These are phyloP conservation scores for Pararge aegeria DNA, from an alignment of 1,140 invertebrate species.

Conservation along the genomic window DNA sequence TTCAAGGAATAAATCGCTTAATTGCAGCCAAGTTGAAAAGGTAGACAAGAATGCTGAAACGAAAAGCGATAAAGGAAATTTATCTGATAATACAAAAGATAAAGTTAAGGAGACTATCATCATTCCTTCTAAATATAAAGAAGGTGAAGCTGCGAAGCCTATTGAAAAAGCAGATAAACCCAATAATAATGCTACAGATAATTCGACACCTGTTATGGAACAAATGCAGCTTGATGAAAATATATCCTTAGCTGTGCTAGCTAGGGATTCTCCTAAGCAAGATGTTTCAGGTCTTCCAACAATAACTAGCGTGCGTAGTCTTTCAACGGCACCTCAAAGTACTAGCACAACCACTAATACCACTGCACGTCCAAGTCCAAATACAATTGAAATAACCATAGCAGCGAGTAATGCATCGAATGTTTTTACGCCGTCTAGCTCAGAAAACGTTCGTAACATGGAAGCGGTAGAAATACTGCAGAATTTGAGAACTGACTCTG, in stretches of 20 bases:
- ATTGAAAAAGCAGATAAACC: constrained; percentile 28
- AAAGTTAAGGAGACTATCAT: constrained; percentile 15
- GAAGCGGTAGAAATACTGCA: constrained; percentile 52
- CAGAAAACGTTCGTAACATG: constrained; percentile 50
- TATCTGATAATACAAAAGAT: constrained; percentile 18
- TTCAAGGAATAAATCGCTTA: constrained; percentile 50
- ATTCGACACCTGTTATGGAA: constrained; percentile 38
- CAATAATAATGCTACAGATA: constrained; percentile 16
- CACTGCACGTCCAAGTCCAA: background rate
- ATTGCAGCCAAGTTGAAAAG: constrained; percentile 23
- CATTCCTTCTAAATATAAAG: constrained; percentile 25
- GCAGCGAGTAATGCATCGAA: constrained; percentile 42
- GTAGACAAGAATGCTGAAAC: constrained; percentile 20
- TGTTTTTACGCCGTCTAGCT: constrained; percentile 55
- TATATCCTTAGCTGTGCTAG: constrained; percentile 48
- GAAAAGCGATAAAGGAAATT: constrained; percentile 24
- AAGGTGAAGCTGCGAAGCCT: constrained; percentile 23
- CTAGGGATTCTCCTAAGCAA: constrained; percentile 31
- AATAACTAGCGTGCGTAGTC: constrained; percentile 55
- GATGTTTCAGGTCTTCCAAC: constrained; percentile 47
- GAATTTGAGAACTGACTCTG: constrained; percentile 39
- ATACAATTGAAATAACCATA: constrained; percentile 40
- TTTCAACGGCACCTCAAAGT: constrained; percentile 40
- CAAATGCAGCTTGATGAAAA: constrained; percentile 48
- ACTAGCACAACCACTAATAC: constrained; percentile 19